Evolutionary conservation across 2,113 vertebrate species (phyloP).

Genomic region (Sardina pilchardus): DNA sequence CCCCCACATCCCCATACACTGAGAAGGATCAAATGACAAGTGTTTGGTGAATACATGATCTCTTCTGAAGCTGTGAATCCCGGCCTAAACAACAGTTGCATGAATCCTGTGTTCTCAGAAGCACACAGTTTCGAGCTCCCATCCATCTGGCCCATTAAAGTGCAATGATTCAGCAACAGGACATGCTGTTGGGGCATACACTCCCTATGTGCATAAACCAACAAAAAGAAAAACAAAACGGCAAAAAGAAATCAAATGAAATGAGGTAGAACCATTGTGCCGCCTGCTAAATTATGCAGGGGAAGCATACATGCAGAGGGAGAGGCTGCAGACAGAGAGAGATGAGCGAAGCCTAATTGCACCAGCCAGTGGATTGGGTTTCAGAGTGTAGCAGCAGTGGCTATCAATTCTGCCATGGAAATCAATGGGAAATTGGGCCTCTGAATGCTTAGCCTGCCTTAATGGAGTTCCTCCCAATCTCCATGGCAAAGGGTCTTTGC

Average conservation of each 20-base stretch:
- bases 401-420: conserved; percentile 59
- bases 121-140: background rate
- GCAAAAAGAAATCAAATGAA: conserved; percentile 51
- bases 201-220: background rate
- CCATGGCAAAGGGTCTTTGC: background rate
- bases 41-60: background rate
- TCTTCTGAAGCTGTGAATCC: conserved; percentile 2
- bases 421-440: conserved; percentile 60
- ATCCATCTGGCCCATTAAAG: conserved; percentile 16
- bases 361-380: conserved; percentile 56
- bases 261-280: conserved; percentile 41
- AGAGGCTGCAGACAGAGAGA: conserved; percentile 43
- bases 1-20: background rate
- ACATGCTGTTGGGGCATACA: background rate
- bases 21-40: background rate
- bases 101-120: background rate
- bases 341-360: conserved; percentile 54
- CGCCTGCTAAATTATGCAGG: conserved; percentile 49
- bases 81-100: background rate
- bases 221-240: conserved; percentile 21
- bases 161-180: conserved; percentile 13
- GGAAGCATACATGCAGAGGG: conserved; percentile 39
- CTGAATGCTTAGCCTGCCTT: conserved; percentile 18
- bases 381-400: conserved; percentile 43
- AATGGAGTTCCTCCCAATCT: conserved; percentile 35